Conservation (phyloP, 2,888 invertebrate genomes). For the Machimus rusticus region DNA sequence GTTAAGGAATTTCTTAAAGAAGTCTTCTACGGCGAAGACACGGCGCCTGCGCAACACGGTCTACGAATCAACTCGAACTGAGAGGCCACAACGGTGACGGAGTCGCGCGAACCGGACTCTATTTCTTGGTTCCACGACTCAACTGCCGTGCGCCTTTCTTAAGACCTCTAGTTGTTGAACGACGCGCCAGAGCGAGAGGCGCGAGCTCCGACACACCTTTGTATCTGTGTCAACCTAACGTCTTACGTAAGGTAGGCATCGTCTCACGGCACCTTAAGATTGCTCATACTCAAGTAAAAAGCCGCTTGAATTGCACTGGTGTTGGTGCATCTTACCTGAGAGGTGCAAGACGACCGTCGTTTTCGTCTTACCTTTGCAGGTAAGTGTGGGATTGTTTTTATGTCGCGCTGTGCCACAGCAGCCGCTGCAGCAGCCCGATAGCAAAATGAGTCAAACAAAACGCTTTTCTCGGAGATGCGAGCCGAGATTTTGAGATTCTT, state of each 20-base stretch:
- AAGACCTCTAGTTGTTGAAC: not conserved
- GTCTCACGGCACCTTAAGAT: not conserved
- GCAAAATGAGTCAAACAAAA: constrained; percentile 30
- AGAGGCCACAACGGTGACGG: constrained; percentile 41
- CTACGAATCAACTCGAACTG: constrained; percentile 43
- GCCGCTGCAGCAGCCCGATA: not conserved
- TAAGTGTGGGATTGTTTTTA: constrained; percentile 8
- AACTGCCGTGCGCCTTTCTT: constrained; percentile 6
- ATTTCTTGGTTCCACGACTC: constrained; percentile 15
- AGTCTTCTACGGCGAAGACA: not conserved
- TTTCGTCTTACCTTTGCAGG: constrained; percentile 4
- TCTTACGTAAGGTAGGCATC: constrained; percentile 35
- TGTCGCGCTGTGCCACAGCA: not conserved
- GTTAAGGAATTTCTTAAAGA: not conserved
- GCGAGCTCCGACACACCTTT: not conserved
- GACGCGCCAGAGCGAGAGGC: constrained; percentile 4
- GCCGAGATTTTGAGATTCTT: constrained; percentile 9
- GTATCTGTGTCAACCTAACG: constrained; percentile 1
- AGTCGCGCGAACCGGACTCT: constrained; percentile 33
- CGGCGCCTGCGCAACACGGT: constrained; percentile 46
- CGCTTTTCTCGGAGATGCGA: constrained; percentile 4
- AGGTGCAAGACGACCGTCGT: not conserved
- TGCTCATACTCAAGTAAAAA: not conserved
- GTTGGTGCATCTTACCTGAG: not conserved
- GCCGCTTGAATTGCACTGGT: not conserved